Base-by-base conservation (phyloP, 2,888 invertebrate genomes). In the Ischnura elegans region DNA sequence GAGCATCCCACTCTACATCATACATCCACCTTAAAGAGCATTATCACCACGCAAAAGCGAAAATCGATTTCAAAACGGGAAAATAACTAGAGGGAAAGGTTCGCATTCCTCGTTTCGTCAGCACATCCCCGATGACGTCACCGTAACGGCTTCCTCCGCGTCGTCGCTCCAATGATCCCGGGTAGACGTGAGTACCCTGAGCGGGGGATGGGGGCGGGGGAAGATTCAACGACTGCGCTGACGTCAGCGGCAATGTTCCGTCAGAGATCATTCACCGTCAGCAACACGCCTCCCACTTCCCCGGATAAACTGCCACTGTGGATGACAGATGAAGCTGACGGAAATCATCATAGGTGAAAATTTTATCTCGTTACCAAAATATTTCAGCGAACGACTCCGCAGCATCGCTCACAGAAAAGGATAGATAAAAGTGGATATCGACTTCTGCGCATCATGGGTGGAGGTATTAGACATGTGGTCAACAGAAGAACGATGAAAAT, bases 71-170 rank as follows among this genome's bases (percentile, higher is more conserved):
- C 21, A 5, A 19, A 16, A 21, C 76, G 76, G 76, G 29, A 76
- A 76, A 76, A 76, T 76, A 25, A 76, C 25, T 66, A 29, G 6
- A 29, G 5, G 76, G 10, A 76, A 36, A 76, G n/a, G 36, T 76
- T 36, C 76, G 36, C 29, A 36, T 36, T 36, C 76, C 76, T 29
- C 76, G 76, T 76, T 8, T 76, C 76, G 36, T 76, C 76, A 76
- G 76, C 76, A 76, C 76, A 36, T 36, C 36, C 25, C 76, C 10
- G 36, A 76, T 76, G 76, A 76, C 76, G 76, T 76, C 76, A 76
- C 76, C n/a, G n/a, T 76, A 76, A 76, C 76, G 76, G 76, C 29
- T 76, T 76, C 76, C 76, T 16, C 76, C 76, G 36, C 76, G 76
- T 76, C 36, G 76, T 36, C 61, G 61, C 61, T n/a, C 61, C 29